These are phyloP conservation scores for Phaethon lepturus DNA, from an alignment of 2,113 vertebrate genomes.

Conservation along the genomic window DNA sequence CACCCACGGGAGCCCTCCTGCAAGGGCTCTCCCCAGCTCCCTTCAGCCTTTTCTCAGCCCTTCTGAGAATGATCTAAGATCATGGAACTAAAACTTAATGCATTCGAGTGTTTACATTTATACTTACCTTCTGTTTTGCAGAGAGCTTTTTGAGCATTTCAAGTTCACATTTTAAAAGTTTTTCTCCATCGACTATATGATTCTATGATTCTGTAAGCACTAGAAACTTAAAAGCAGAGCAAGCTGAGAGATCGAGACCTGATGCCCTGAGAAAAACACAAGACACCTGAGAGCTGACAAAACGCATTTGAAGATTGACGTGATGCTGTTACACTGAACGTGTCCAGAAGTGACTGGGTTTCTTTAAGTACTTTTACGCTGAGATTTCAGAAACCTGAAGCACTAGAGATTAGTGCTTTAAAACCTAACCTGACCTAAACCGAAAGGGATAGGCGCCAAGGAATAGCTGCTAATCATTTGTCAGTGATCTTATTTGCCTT, in stretches of 20 bases:
- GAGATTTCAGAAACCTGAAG: neutral
- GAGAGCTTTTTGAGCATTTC: neutral
- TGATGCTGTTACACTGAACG: neutral
- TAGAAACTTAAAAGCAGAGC: neutral
- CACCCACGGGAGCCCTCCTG: no score
- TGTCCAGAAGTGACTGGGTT: neutral
- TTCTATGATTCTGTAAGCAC: neutral
- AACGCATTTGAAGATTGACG: neutral
- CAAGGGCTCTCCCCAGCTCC: neutral
- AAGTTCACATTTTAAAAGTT: neutral
- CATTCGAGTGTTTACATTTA: neutral
- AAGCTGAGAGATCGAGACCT: neutral
- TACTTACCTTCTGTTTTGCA: neutral
- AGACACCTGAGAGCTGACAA: constrained; percentile 31
- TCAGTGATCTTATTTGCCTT: neutral
- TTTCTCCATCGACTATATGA: neutral
- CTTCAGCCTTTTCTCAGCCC: neutral
- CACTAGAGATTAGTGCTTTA: neutral
- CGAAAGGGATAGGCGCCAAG: neutral
- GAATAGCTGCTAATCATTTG: fast-evolving
- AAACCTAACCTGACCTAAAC: neutral
- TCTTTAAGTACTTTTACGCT: neutral
- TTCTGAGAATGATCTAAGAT: neutral
- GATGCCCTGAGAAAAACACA: neutral
- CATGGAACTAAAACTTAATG: neutral